Base-by-base conservation (phyloP, 2,888 invertebrate species). In the Troides oblongomaculatus region DNA sequence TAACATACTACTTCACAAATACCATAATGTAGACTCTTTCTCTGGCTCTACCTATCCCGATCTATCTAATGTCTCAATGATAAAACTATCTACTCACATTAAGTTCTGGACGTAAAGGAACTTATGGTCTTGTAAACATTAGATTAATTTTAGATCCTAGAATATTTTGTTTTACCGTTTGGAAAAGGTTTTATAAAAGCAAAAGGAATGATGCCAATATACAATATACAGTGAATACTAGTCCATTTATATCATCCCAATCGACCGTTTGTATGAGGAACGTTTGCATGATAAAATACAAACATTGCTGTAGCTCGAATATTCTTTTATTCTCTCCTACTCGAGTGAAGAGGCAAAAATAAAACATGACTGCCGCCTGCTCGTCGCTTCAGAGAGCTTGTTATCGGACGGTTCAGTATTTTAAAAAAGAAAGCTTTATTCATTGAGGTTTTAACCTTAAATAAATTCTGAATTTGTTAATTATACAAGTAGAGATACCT, bases 391-490 rank as follows among this genome's bases (percentile, higher is more conserved):
- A 58, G 68, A 62, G 46, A 63, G 50, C 63, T 63, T 62, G 59
- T 63, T 68, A 63, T 63, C 63, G 59, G 36, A 21, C 58, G 58
- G 63, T 18, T 57, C 25, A 12, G 36, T 63, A 62, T 68, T 68
- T 68, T 68, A 63, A 30, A 68, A 59, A 53, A 50, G 50, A 50
- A 68, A 59, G 46, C 68, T 63, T 62, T 63, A 59, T 50, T 17
- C 50, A 57, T 62, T 58, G 67, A 21, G 62, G 23, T 67, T 68
- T 62, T 68, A 62, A 30, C 53, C 53, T 66, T 21, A 61, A 17
- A 10, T 58, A 25, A 58, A 23, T 58, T 23, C 23, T 25, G 3
- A 58, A 23, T 23, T 58, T 4, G 21, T 58, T 14, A 58, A 23
- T n/a, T 58, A 25, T 57, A 50, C 17, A 50, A 50, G 18, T 5